These are phyloP conservation scores for Caprella mutica DNA, from an alignment of 2,888 invertebrate genomes.

Conservation along the genomic window DNA sequence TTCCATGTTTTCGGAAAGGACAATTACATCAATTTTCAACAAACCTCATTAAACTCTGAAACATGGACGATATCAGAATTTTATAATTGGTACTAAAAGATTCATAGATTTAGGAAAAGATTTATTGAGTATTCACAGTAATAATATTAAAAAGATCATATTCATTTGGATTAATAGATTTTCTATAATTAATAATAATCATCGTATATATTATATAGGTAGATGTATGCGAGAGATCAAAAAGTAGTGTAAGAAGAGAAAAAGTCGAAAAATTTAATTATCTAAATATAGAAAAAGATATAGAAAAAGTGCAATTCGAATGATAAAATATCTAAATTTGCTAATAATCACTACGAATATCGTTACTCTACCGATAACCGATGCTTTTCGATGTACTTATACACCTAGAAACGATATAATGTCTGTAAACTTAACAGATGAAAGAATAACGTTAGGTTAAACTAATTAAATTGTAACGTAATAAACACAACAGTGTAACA, in stretches of 20 bases:
- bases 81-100: too few species aligned
- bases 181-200: neutral
- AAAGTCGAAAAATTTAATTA: neutral
- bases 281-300: neutral
- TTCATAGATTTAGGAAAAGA: too few species aligned
- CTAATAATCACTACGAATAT: neutral
- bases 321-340: neutral
- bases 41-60: too few species aligned
- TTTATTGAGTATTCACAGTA: constrained; percentile 12
- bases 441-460: too few species aligned
- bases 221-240: neutral
- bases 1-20: too few species aligned
- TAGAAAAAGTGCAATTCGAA: neutral
- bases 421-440: too few species aligned
- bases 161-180: neutral
- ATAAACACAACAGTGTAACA: too few species aligned
- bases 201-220: neutral
- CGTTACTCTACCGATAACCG: neutral
- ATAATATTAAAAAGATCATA: neutral
- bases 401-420: too few species aligned
- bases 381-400: neutral
- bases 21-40: too few species aligned
- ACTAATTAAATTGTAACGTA: too few species aligned
- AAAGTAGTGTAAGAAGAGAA: neutral
- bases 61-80: too few species aligned